These are phyloP conservation scores for Poeciliopsis turneri DNA, from an alignment of 2,797 vertebrate genomes.

Conservation along the genomic window DNA sequence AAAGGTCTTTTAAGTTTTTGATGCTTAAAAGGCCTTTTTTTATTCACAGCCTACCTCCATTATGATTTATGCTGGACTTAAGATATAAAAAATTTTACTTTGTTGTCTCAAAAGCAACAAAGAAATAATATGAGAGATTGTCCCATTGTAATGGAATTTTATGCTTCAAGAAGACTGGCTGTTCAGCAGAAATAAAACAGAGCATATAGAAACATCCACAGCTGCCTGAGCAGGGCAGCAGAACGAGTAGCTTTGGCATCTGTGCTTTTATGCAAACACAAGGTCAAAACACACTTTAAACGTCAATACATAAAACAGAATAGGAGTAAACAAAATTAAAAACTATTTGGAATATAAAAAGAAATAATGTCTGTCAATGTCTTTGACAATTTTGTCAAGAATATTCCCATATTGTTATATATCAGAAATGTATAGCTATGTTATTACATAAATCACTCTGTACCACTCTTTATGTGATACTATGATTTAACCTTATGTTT, in stretches of 20 bases:
- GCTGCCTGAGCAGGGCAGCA: background rate
- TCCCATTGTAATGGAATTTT: background rate
- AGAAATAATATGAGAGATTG: background rate
- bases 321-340: background rate
- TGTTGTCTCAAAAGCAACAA: background rate
- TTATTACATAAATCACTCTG: background rate
- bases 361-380: background rate
- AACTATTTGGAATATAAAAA: background rate
- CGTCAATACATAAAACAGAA: background rate
- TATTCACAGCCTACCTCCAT: background rate
- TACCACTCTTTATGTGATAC: slow-evolving; percentile 25
- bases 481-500: slow-evolving; percentile 29
- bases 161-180: background rate
- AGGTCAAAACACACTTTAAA: background rate
- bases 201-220: background rate
- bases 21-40: background rate
- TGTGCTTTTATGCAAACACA: background rate
- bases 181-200: background rate
- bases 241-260: background rate
- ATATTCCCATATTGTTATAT: background rate
- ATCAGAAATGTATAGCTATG: background rate
- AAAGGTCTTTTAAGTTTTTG: background rate
- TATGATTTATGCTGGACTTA: background rate
- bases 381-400: background rate
- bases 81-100: background rate